Percentiles rank a stretch among this genome's conserved stretches.
Conservation (phyloP, 1,140 invertebrate species). For the Holcopasites calliopsidis region DNA sequence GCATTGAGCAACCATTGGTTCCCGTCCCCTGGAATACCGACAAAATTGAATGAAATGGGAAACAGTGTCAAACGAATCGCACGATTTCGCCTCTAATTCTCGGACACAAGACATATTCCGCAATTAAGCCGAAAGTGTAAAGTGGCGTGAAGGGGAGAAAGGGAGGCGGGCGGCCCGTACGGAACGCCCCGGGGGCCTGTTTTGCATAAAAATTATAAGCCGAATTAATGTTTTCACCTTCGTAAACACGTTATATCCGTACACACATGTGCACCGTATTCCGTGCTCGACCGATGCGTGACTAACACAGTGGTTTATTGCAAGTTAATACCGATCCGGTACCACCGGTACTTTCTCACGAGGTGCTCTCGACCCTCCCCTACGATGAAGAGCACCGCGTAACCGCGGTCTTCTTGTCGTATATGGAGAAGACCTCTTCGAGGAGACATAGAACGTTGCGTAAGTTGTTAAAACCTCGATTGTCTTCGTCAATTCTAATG, state of each 20-base stretch:
- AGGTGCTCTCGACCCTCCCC: neutral
- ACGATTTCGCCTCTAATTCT: constrained; percentile 20
- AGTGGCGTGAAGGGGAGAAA: too few relatives aligned
- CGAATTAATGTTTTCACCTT: constrained; percentile 68
- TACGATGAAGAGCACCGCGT: neutral
- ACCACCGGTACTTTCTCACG: constrained; percentile 52
- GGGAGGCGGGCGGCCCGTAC: constrained; percentile 7
- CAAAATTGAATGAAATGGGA: constrained; percentile 27
- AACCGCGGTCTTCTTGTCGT: neutral
- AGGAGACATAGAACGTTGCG: too few relatives aligned
- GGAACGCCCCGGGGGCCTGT: constrained; percentile 55
- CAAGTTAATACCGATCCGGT: constrained; percentile 46
- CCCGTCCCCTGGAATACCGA: neutral
- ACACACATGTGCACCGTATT: constrained; percentile 21
- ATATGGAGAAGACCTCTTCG: neutral
- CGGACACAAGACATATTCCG: constrained; percentile 47
- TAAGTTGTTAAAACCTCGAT: too few relatives aligned
- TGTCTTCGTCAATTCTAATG: too few relatives aligned
- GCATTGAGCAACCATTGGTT: neutral
- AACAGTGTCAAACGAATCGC: neutral
- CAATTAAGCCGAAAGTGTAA: constrained; percentile 57
- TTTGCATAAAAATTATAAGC: constrained; percentile 68
- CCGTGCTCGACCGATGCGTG: constrained; percentile 54
- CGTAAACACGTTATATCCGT: constrained; percentile 37
- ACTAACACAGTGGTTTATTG: constrained; percentile 61